These are phyloP conservation scores for Lasioglossum oenotherae DNA, from an alignment of 2,888 invertebrate genomes.

Conservation along the genomic window DNA sequence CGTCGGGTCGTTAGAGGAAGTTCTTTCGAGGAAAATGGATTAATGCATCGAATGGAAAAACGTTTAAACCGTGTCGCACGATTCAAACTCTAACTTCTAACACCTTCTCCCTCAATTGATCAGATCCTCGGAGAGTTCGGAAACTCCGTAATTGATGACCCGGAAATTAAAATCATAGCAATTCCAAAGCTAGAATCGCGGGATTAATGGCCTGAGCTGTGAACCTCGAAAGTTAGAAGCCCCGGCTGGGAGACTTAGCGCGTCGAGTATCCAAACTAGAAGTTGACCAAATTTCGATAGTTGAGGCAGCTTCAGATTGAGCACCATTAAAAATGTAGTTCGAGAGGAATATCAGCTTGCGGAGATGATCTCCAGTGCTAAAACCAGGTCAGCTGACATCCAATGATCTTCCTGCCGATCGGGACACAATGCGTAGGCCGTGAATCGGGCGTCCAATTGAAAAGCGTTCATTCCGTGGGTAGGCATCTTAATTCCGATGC, in stretches of 20 bases:
- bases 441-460: conserved; percentile 29
- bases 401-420: conserved; percentile 33
- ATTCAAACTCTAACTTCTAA: neutral
- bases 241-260: neutral
- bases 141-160: neutral
- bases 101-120: neutral
- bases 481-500: conserved; percentile 23
- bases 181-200: neutral
- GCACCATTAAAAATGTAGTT: neutral
- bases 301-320: neutral
- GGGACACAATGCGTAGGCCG: conserved; percentile 27
- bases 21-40: neutral
- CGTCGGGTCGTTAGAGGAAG: neutral
- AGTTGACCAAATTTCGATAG: neutral
- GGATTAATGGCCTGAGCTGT: neutral
- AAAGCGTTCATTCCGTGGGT: neutral
- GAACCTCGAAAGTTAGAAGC: neutral
- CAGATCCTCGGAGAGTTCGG: neutral
- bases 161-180: neutral
- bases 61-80: neutral
- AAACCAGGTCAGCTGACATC: conserved; percentile 23
- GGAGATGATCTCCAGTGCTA: too few species aligned
- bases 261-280: neutral
- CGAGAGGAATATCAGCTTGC: too few species aligned
- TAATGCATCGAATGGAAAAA: neutral